Percentiles rank a stretch among this genome's conserved stretches.
These are phyloP conservation scores for Euzetes globulus DNA, from an alignment of 2,888 invertebrate genomes.

Conservation along the genomic window DNA sequence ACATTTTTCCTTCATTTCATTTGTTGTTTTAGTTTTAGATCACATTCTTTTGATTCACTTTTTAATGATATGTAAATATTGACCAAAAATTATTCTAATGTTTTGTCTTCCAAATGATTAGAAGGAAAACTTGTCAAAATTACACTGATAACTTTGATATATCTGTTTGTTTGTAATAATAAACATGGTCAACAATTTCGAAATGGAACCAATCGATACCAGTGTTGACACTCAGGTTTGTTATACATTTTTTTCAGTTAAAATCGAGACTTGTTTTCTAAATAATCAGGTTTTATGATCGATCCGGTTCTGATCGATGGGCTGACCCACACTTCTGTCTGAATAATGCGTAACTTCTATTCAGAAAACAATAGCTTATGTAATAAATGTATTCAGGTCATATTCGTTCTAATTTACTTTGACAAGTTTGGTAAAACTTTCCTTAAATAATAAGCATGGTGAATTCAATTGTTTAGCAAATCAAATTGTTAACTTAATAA, in stretches of 20 bases:
- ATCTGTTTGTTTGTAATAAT: not conserved
- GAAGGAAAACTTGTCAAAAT: not conserved
- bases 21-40: not conserved
- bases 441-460: too few species aligned
- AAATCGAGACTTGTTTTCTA: not conserved
- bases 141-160: too few species aligned
- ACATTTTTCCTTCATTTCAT: not conserved
- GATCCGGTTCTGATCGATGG: not conserved
- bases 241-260: not conserved
- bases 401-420: too few species aligned
- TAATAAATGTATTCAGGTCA: too few species aligned
- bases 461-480: too few species aligned
- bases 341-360: too few species aligned
- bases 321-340: too few species aligned
- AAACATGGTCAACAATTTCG: slow-evolving; percentile 2
- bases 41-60: not conserved
- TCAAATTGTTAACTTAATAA: too few species aligned
- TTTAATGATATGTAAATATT: not conserved
- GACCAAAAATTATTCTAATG: not conserved
- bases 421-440: too few species aligned
- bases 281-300: not conserved
- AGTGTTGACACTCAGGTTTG: not conserved
- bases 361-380: too few species aligned
- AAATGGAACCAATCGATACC: slow-evolving; percentile 6
- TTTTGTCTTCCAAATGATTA: not conserved